Evolutionary conservation across 2,888 invertebrate genomes (phyloP).

Genomic region (Orthonevra nobilis): DNA sequence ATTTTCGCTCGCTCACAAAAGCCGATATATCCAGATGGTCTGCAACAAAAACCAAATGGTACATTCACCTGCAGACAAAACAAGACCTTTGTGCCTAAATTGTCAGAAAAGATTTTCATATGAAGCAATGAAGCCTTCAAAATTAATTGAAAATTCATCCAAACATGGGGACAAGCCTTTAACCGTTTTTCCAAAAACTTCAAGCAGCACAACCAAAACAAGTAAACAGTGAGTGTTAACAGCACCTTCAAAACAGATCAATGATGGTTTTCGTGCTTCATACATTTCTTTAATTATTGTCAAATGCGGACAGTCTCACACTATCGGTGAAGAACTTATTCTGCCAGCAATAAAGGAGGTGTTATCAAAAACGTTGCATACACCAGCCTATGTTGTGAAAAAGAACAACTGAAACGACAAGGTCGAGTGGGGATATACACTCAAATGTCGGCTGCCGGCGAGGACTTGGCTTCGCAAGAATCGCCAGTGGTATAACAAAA

Average conservation of each 20-base stretch:
- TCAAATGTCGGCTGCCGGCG: too few relatives aligned
- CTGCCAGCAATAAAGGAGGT: not conserved
- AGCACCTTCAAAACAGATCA: too few relatives aligned
- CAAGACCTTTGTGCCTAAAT: not conserved
- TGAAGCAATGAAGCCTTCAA: slow-evolving; percentile 4
- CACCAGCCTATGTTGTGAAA: slow-evolving; percentile 2
- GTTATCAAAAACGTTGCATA: not conserved
- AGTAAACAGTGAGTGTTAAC: too few relatives aligned
- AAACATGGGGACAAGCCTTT: slow-evolving; percentile 13
- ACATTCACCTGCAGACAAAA: too few relatives aligned
- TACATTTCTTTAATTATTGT: slow-evolving; percentile 5
- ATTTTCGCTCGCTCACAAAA: too few relatives aligned
- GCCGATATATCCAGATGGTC: too few relatives aligned
- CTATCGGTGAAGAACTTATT: slow-evolving; percentile 6
- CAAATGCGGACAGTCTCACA: not conserved
- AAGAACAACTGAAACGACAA: too few relatives aligned
- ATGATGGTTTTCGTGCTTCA: not conserved
- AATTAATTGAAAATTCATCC: slow-evolving; percentile 11
- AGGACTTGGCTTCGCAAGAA: too few relatives aligned
- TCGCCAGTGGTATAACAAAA: too few relatives aligned
- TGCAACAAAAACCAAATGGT: too few relatives aligned
- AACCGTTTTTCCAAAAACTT: slow-evolving; percentile 2
- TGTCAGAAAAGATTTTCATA: slow-evolving; percentile 4
- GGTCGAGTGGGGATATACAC: too few relatives aligned
- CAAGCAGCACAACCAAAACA: slow-evolving; percentile 2